Evolutionary conservation across 2,888 invertebrate species (phyloP).

Genomic region (Myopa tessellatipennis): DNA sequence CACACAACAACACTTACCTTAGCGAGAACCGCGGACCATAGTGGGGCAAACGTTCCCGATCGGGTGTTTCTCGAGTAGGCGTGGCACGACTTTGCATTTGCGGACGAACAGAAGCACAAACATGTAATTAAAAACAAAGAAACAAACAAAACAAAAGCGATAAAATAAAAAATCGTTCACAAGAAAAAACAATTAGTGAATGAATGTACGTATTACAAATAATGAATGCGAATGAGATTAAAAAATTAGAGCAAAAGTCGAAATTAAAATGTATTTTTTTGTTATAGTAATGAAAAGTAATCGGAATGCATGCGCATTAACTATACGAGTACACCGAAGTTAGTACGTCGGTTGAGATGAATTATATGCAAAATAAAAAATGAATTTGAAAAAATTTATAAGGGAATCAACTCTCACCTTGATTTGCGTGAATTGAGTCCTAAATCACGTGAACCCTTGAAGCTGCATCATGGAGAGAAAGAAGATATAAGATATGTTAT

Average conservation of each 20-base stretch:
- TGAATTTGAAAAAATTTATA: not conserved
- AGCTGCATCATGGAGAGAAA: conserved; percentile 65
- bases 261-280: not conserved
- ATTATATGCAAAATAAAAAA: not conserved
- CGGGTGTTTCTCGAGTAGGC: conserved; percentile 85
- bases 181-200: conserved; percentile 24
- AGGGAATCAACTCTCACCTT: conserved; percentile 59
- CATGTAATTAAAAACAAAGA: conserved; percentile 53
- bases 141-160: conserved; percentile 43
- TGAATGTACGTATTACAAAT: not conserved
- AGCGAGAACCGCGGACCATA: conserved; percentile 91
- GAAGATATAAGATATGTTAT: conserved; percentile 31
- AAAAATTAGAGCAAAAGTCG: not conserved
- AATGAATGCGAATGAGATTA: not conserved
- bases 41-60: conserved; percentile 84
- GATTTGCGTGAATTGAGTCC: conserved; percentile 69
- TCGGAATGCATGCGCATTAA: not conserved
- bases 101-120: conserved; percentile 41
- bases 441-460: conserved; percentile 74
- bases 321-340: not conserved
- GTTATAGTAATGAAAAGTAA: not conserved
- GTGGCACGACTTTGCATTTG: conserved; percentile 80
- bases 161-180: conserved; percentile 30
- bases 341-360: not conserved
- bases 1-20: conserved; percentile 61